phyloP scores from a whole-genome alignment of 2,888 invertebrate species.

The Stenichneumon culpator region DNA sequence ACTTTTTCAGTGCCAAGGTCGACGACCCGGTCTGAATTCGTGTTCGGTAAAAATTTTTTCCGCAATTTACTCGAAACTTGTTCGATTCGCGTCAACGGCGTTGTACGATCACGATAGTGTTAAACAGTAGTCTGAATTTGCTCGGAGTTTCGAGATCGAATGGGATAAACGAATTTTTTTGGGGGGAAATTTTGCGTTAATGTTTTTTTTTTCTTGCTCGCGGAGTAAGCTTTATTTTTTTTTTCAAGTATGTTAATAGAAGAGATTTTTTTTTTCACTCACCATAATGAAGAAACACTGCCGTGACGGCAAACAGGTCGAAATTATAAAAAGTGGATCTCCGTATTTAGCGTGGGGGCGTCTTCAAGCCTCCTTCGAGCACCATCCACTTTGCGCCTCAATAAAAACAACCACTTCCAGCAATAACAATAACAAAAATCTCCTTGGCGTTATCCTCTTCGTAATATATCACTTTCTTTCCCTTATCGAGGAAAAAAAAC shows the following conservation, averaged over 20 bases:
- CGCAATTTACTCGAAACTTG: neutral
- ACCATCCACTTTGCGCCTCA: slow-evolving; percentile 62
- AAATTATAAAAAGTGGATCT: slow-evolving; percentile 55
- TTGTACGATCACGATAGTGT: neutral
- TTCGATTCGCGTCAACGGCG: neutral
- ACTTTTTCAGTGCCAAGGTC: neutral
- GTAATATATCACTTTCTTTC: slow-evolving; percentile 55
- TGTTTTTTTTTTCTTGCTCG: too few relatives aligned
- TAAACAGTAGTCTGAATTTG: neutral
- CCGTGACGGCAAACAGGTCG: slow-evolving; percentile 75
- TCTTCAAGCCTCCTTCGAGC: slow-evolving; percentile 49
- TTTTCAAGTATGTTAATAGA: neutral
- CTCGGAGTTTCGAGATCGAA: neutral
- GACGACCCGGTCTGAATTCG: neutral
- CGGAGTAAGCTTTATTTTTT: neutral
- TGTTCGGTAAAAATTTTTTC: neutral
- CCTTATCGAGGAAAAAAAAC: slow-evolving; percentile 40
- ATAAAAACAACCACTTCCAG: slow-evolving; percentile 47
- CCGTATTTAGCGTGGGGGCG: slow-evolving; percentile 30
- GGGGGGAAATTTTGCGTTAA: neutral
- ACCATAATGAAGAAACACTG: slow-evolving; percentile 80
- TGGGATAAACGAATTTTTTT: neutral
- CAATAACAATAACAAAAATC: slow-evolving; percentile 44
- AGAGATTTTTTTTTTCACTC: slow-evolving; percentile 69
- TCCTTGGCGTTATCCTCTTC: slow-evolving; percentile 28